Base-by-base conservation (phyloP, 1,140 invertebrate species). In the Zaprionus camerounensis region DNA sequence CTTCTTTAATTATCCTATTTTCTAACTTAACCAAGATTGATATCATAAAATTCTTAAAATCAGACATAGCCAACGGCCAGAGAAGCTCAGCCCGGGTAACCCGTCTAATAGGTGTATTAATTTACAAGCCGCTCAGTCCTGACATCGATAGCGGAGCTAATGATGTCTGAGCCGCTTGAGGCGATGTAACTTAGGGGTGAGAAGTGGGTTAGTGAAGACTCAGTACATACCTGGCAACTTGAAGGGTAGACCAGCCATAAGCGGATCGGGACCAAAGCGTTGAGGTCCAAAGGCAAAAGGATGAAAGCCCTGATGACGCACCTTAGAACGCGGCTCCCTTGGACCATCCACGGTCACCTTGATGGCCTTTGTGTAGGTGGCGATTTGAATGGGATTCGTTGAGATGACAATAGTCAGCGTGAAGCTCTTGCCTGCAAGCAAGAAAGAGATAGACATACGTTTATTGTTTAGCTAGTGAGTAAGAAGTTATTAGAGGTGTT, bases 341-440 rank as follows among this genome's bases (percentile, higher is more conserved):
- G 99, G 99, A 58, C 99, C 99, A 93, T 99, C 99, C 44, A 99
- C 99, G 0, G 99, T 99, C 55, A 99, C 98, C 94, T 99, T 99
- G 92, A 99, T 99, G 38, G 98, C 98, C 92, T 99, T 99, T 66
- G 95, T 96, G 92, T 98, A 97, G 3, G 98, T 98, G 13, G 97
- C 96, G 38, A 99, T 95, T 94, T 99, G 98, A 17, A 98, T 97
- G 46, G 98, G 98, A 53, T 96, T 96, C 20, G 97, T 98, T 66
- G 96, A 96, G 79, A 99, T 95, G 93, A 98, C 98, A 92, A 99
- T 99, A 57, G 98, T 99, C 80, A 99, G 93, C 3, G 97, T 97
- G 93, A 99, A 99, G 87, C 98, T 99, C 94, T 99, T 99, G 24
- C 98, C 98, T 99, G 94, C 17, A 71, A 58, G 49, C 20, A 58